Percentiles rank a stretch among this genome's conserved stretches.
These are phyloP conservation scores for Pangasius krempfi DNA, from an alignment of 2,797 vertebrate species.

Conservation along the genomic window DNA sequence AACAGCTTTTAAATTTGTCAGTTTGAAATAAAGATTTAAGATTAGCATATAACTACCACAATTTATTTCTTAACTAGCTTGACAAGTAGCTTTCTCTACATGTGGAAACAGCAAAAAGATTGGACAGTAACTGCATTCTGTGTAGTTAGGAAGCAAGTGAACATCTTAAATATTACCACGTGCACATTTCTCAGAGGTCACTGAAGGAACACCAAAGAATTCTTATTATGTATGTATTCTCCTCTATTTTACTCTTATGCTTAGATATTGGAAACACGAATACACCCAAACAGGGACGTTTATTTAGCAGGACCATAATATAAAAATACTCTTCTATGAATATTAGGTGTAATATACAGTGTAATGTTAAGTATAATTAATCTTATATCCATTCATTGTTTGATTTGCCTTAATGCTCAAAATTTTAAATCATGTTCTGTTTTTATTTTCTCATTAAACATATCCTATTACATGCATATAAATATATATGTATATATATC, in stretches of 20 bases:
- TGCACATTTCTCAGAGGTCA: constrained; percentile 20
- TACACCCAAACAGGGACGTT: neutral
- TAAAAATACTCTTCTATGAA: neutral
- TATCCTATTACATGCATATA: neutral
- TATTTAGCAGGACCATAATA: neutral
- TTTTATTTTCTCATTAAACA: neutral
- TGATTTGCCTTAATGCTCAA: constrained; percentile 47
- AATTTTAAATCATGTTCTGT: neutral
- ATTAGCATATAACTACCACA: neutral
- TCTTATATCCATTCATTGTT: neutral
- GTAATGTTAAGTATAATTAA: constrained; percentile 24
- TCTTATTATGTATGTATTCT: constrained; percentile 25
- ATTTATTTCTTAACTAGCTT: neutral
- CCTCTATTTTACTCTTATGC: constrained; percentile 2
- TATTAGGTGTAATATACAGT: neutral
- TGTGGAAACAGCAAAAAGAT: neutral
- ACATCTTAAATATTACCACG: constrained; percentile 14
- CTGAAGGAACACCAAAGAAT: constrained; percentile 52
- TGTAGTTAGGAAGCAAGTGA: neutral
- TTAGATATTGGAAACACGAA: neutral
- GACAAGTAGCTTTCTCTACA: neutral
- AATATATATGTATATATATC: neutral
- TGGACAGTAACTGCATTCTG: neutral
- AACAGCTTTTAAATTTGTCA: neutral
- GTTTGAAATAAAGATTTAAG: neutral